phyloP scores from a whole-genome alignment of 2,797 vertebrate genomes.

The Spinus olivaceus region DNA sequence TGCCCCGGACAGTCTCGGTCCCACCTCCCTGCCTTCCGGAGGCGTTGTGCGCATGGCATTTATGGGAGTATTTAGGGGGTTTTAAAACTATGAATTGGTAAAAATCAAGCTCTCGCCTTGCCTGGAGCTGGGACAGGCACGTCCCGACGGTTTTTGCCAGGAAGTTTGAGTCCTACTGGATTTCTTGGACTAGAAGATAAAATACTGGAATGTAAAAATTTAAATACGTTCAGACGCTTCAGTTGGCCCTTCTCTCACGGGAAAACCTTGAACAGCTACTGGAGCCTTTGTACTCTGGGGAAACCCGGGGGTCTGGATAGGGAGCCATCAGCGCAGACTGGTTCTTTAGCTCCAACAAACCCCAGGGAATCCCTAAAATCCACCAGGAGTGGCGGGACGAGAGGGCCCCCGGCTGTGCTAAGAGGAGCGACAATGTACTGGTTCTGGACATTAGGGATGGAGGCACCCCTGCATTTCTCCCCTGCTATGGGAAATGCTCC shows the following conservation, averaged over 20 bases:
- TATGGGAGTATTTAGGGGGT: accelerated
- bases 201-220: not conserved
- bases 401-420: no score
- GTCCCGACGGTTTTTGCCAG: not conserved
- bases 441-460: not conserved
- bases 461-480: accelerated
- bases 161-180: not conserved
- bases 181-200: not conserved
- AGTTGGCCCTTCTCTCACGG: not conserved
- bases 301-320: not conserved
- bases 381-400: not conserved
- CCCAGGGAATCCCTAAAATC: not conserved
- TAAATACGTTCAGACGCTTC: not conserved
- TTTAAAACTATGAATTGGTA: not conserved
- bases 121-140: not conserved
- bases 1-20: accelerated
- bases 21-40: not conserved
- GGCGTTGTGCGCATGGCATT: not conserved
- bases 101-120: not conserved
- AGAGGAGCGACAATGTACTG: not conserved
- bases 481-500: not conserved
- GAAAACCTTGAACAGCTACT: not conserved
- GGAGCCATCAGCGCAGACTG: not conserved
- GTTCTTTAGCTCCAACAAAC: not conserved
- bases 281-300: not conserved